Percentiles rank a stretch among this genome's conserved stretches.
phyloP scores from a whole-genome alignment of 1,140 invertebrate genomes.

The Trigoniulus corallinus region DNA sequence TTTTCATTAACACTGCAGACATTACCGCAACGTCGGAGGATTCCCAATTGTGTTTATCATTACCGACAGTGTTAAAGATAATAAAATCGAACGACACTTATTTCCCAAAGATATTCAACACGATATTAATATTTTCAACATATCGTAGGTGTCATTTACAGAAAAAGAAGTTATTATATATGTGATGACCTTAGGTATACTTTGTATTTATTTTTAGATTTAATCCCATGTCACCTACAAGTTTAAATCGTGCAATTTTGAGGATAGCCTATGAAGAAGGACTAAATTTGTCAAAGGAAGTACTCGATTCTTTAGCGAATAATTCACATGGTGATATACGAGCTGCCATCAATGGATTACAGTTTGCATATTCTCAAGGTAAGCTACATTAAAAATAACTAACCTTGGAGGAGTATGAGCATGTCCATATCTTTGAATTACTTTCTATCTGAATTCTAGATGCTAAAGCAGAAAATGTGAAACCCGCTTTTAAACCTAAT shows the following conservation, averaged over 20 bases:
- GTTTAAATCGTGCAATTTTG: constrained; percentile 22
- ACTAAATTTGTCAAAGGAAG: constrained; percentile 16
- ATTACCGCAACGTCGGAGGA: constrained; percentile 17
- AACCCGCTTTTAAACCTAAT: constrained; percentile 7
- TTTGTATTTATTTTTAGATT: constrained; percentile 9
- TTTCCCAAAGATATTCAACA: constrained; percentile 23
- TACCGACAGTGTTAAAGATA: constrained; percentile 20
- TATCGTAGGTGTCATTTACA: constrained; percentile 12
- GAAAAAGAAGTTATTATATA: background rate
- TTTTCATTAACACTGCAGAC: constrained; percentile 16
- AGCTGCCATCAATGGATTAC: constrained; percentile 24
- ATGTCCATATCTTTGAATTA: background rate
- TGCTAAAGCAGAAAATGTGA: constrained; percentile 5
- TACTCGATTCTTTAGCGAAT: constrained; percentile 22
- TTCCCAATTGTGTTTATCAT: constrained; percentile 24
- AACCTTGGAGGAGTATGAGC: no score
- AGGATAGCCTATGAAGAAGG: constrained; percentile 17
- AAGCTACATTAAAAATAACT: background rate
- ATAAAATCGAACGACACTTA: constrained; percentile 12
- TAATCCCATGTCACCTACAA: constrained; percentile 24
- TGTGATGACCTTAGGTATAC: background rate
- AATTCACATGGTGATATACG: constrained; percentile 24
- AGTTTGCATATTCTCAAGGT: constrained; percentile 21
- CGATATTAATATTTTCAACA: constrained; percentile 19
- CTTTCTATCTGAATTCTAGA: no score